These are phyloP conservation scores for Acanthosepion lycidas DNA, from an alignment of 2,888 invertebrate genomes.

Conservation along the genomic window DNA sequence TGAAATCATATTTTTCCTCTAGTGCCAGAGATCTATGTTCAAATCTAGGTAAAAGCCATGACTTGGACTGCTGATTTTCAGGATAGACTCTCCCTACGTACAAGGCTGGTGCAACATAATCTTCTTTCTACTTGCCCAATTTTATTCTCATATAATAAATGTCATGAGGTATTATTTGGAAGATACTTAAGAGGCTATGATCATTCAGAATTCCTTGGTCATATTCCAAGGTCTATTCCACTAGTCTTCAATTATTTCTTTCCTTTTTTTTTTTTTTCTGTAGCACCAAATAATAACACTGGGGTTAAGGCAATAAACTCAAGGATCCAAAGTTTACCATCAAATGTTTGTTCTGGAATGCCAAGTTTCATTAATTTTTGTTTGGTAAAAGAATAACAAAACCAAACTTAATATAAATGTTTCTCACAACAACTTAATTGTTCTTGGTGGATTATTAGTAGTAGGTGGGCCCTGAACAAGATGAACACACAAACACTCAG, in stretches of 20 bases:
- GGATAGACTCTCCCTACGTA: not conserved
- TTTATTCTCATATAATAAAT: not conserved
- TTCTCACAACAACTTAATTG: not conserved
- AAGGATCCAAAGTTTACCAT: not conserved
- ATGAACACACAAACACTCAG: not conserved
- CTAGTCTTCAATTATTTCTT: not conserved
- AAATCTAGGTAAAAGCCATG: too few species aligned
- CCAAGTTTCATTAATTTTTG: not conserved
- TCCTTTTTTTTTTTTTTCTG: not conserved
- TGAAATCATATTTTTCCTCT: too few species aligned
- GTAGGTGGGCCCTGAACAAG: not conserved
- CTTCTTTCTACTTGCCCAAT: not conserved
- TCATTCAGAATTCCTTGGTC: slow-evolving; percentile 2
- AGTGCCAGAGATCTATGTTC: too few species aligned
- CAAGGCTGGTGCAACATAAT: not conserved
- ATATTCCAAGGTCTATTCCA: not conserved
- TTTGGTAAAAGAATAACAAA: not conserved
- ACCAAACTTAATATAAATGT: not conserved
- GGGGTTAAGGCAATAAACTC: not conserved
- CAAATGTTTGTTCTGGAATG: slow-evolving; percentile 2
- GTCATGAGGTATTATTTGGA: not conserved
- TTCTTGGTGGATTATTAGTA: not conserved
- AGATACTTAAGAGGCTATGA: not conserved
- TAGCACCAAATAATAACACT: not conserved
- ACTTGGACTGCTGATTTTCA: not conserved